Conservation (phyloP, 2,113 vertebrate species). For the Prinia subflava region DNA sequence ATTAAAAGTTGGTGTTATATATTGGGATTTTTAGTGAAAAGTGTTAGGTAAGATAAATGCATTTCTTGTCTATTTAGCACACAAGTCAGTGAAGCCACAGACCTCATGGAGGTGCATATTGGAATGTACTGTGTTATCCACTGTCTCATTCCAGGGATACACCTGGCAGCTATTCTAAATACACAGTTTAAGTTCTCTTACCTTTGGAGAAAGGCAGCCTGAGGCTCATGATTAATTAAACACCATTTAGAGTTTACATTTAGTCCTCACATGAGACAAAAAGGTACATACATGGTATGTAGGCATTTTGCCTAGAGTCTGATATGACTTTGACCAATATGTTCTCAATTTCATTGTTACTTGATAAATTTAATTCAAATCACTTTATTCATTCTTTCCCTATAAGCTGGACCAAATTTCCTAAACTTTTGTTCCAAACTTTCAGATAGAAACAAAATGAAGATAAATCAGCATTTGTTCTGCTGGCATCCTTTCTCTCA, state of each 20-base stretch:
- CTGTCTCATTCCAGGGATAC: neutral
- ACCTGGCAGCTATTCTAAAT: neutral
- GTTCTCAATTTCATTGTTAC: neutral
- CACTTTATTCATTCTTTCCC: neutral
- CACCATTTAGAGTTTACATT: neutral
- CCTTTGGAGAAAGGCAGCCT: neutral
- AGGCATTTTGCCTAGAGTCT: neutral
- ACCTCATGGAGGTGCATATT: neutral
- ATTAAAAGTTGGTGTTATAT: neutral
- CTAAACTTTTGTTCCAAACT: neutral
- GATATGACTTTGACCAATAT: neutral
- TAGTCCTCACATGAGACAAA: neutral
- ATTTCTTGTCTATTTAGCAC: neutral
- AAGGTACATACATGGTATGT: rapidly evolving
- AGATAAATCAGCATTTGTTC: neutral
- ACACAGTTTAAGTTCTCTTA: neutral
- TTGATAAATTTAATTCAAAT: neutral
- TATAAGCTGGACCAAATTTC: neutral
- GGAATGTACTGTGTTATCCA: neutral
- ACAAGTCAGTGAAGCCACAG: neutral
- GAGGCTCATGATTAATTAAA: neutral
- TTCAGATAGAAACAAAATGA: neutral
- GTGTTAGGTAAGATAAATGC: neutral
- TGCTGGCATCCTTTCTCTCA: neutral
- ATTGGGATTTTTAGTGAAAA: neutral